Percentiles rank a stretch among this genome's conserved stretches.
Conservation (phyloP, 2,888 invertebrate species). For the Melanchra persicariae region DNA sequence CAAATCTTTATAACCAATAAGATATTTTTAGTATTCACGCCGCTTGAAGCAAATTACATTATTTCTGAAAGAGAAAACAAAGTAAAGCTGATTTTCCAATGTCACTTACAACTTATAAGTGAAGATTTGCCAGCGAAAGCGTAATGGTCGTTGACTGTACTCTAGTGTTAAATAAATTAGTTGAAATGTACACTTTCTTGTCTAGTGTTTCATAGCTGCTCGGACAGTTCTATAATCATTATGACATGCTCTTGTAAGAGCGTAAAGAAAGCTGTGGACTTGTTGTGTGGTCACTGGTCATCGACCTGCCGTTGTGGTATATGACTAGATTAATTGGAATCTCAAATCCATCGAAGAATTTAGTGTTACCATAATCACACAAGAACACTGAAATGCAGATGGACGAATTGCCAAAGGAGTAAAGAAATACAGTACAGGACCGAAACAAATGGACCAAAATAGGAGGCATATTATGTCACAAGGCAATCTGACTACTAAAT, state of each 20-base stretch:
- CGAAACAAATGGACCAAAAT: no score
- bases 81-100: conserved; percentile 34
- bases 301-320: neutral
- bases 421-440: no score
- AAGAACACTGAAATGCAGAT: no score
- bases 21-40: no score
- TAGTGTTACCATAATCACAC: no score
- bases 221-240: conserved; percentile 46
- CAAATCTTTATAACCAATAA: no score
- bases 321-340: neutral
- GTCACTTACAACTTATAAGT: conserved; percentile 26
- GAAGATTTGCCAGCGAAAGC: conserved; percentile 50
- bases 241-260: conserved; percentile 43
- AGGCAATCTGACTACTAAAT: no score
- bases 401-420: no score
- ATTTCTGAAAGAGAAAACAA: conserved; percentile 49
- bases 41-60: no score
- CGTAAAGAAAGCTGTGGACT: conserved; percentile 30
- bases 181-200: conserved; percentile 45
- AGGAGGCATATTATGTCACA: no score
- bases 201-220: conserved; percentile 15
- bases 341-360: neutral
- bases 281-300: conserved; percentile 27
- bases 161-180: conserved; percentile 53
- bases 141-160: conserved; percentile 27